These are phyloP conservation scores for Pocillopora verrucosa DNA, from an alignment of 64 coral and sea anemone genomes.

Conservation along the genomic window DNA sequence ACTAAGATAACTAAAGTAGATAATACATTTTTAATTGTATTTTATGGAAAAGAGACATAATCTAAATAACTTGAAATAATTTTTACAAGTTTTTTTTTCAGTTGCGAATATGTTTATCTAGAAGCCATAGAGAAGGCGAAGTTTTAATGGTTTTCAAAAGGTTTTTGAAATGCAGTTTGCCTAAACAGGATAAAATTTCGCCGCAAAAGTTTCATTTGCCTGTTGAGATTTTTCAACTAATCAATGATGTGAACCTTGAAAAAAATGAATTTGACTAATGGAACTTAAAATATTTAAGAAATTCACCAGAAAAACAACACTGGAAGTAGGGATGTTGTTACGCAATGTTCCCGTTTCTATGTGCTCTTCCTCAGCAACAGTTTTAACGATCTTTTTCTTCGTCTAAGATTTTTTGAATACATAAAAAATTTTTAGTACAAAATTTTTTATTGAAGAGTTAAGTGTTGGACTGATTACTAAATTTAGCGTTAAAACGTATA, in stretches of 20 bases:
- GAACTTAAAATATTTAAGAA: no score
- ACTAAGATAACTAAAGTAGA: not conserved
- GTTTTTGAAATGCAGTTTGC: not conserved
- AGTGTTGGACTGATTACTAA: not conserved
- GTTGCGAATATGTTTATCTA: slow-evolving; percentile 16
- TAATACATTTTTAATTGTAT: slow-evolving; percentile 12
- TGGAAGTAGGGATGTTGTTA: no score
- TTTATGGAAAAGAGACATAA: slow-evolving; percentile 3
- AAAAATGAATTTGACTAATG: no score
- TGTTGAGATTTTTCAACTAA: no score
- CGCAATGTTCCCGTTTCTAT: no score
- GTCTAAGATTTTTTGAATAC: not conserved
- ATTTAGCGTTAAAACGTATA: not conserved
- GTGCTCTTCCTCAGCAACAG: no score
- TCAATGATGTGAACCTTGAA: no score
- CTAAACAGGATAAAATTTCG: no score
- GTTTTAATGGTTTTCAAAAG: not conserved
- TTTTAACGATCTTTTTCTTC: not conserved
- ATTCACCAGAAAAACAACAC: no score
- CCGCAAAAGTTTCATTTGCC: no score
- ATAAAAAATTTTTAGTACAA: not conserved
- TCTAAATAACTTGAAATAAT: not conserved
- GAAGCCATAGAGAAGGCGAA: not conserved
- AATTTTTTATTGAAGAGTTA: not conserved
- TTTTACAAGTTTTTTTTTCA: not conserved